Conservation (phyloP, 2,888 invertebrate species). For the Ennomos quercinarius region DNA sequence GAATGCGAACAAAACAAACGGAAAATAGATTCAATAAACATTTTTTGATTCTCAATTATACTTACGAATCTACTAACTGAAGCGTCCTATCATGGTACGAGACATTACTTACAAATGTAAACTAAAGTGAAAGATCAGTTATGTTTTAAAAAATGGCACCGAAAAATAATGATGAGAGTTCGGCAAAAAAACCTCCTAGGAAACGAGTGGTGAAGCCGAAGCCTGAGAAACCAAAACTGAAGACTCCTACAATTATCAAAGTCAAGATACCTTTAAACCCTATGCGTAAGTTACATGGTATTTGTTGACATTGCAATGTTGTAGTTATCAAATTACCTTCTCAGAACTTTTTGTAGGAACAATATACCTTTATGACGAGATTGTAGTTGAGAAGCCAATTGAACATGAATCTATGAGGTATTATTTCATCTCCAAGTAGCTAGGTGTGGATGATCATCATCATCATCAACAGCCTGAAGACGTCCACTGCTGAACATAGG, state of each 20-base stretch:
- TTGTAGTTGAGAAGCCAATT: no score
- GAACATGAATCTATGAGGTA: no score
- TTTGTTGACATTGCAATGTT: constrained; percentile 4
- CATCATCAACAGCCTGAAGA: no score
- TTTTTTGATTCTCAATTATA: no score
- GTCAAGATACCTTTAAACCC: constrained; percentile 42
- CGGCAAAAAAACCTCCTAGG: constrained; percentile 16
- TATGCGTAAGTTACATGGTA: constrained; percentile 22
- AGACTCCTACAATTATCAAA: constrained; percentile 47
- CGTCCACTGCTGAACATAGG: no score
- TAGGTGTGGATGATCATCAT: no score
- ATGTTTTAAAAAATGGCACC: constrained; percentile 37
- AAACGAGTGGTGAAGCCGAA: constrained; percentile 25
- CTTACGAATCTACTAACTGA: no score
- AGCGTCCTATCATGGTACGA: neutral
- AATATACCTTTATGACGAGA: no score
- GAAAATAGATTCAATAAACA: no score
- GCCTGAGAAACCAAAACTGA: constrained; percentile 45
- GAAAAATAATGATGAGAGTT: constrained; percentile 28
- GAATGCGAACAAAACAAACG: no score
- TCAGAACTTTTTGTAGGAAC: neutral
- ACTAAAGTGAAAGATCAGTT: neutral
- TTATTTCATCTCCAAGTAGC: no score
- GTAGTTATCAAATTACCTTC: constrained; percentile 2
- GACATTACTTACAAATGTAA: neutral